Conservation (phyloP, 2,113 vertebrate species). For the Saimiri boliviensis region DNA sequence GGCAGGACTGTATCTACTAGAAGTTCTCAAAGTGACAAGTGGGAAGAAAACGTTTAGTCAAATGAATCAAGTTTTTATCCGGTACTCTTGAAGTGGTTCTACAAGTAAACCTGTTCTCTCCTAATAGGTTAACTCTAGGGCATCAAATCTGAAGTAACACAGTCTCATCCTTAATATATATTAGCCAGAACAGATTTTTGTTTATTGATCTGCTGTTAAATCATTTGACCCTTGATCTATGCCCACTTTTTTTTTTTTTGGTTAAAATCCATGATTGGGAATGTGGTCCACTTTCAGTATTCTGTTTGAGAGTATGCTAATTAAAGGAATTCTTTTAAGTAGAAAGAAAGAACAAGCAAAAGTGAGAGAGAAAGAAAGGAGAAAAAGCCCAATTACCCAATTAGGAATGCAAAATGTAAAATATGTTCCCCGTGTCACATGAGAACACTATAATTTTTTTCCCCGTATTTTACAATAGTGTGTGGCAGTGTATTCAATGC, state of each 20-base stretch:
- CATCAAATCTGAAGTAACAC: slow-evolving; percentile 5
- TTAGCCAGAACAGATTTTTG: neutral
- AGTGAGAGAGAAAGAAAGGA: neutral
- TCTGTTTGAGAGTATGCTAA: slow-evolving; percentile 9
- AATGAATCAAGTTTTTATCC: neutral
- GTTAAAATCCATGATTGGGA: neutral
- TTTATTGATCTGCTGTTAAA: slow-evolving; percentile 9
- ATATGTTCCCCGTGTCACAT: slow-evolving; percentile 79
- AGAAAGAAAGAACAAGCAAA: neutral
- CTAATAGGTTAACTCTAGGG: slow-evolving; percentile 21
- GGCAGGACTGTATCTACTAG: slow-evolving; percentile 40
- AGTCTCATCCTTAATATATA: neutral
- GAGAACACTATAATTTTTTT: slow-evolving; percentile 33
- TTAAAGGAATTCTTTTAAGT: slow-evolving; percentile 33
- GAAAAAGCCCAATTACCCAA: slow-evolving; percentile 11
- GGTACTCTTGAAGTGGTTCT: neutral
- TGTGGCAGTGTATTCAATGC: neutral
- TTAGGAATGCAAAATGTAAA: slow-evolving; percentile 71
- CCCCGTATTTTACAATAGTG: slow-evolving; percentile 19
- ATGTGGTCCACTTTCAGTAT: slow-evolving; percentile 2
- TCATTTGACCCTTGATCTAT: neutral
- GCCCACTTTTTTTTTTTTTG: too few relatives aligned
- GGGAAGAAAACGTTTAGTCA: slow-evolving; percentile 76
- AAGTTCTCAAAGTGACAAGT: slow-evolving; percentile 77
- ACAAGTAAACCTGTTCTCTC: neutral